phyloP scores from a whole-genome alignment of 2,113 vertebrate species.

The Anoplopoma fimbria region DNA sequence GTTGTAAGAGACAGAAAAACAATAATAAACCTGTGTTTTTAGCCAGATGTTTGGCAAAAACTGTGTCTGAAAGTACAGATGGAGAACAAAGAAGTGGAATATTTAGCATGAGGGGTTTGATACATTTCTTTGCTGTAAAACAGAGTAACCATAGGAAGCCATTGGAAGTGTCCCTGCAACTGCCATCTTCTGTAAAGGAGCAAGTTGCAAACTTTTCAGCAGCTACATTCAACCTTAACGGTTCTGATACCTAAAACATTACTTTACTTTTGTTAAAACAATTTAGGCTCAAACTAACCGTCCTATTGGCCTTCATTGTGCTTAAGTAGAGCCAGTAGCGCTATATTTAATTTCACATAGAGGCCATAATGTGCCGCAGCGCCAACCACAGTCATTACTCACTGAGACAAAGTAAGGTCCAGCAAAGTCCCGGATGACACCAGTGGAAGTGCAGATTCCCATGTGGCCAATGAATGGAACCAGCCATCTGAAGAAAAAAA shows the following conservation, averaged over 20 bases:
- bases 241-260: neutral
- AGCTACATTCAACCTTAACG: neutral
- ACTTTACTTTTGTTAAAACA: neutral
- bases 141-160: neutral
- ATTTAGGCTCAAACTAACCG: neutral
- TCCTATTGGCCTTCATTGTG: neutral
- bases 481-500: conserved; percentile 87
- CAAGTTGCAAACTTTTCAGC: neutral
- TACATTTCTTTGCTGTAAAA: neutral
- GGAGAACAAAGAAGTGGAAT: neutral
- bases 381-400: conserved; percentile 68
- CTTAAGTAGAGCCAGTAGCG: neutral
- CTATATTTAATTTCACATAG: neutral
- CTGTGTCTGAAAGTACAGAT: neutral
- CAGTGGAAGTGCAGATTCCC: conserved; percentile 96
- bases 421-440: conserved; percentile 97
- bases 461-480: conserved; percentile 97
- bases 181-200: neutral
- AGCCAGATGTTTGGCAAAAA: neutral
- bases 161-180: neutral
- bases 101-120: neutral
- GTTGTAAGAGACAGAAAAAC: neutral
- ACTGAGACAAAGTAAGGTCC: conserved; percentile 98
- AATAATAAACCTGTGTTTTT: too few species aligned
- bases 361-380: neutral